Percentiles rank a stretch among this genome's conserved stretches.
phyloP scores from a whole-genome alignment of 1,140 invertebrate genomes.

The Acromyrmex charruanus region DNA sequence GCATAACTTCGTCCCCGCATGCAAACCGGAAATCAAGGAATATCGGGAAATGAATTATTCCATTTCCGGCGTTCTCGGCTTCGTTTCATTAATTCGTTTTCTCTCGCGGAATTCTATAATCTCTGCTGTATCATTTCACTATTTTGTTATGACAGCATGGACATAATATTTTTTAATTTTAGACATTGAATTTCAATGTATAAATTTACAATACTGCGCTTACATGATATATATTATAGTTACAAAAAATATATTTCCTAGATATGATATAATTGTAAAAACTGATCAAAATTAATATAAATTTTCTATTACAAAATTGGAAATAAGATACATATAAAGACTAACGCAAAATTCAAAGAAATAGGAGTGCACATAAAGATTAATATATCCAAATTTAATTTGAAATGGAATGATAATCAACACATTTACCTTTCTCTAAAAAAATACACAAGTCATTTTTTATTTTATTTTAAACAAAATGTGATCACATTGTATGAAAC shows the following conservation, averaged over 20 bases:
- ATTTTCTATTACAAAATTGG: neutral
- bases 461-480: too few species aligned
- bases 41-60: slow-evolving; percentile 81
- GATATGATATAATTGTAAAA: neutral
- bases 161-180: neutral
- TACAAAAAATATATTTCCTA: neutral
- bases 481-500: too few species aligned
- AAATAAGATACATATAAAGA: neutral
- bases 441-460: too few species aligned
- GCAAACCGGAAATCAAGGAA: slow-evolving; percentile 78
- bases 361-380: neutral
- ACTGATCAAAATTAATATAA: neutral
- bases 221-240: neutral
- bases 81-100: slow-evolving; percentile 58
- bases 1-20: slow-evolving; percentile 38
- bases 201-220: neutral
- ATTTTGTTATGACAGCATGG: neutral
- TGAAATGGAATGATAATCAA: neutral
- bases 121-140: neutral
- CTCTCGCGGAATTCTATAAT: neutral
- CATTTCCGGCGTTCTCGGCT: slow-evolving; percentile 76
- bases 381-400: slow-evolving; percentile 10
- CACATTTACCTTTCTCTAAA: neutral
- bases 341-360: neutral
- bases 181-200: neutral